Evolutionary conservation across 2,888 invertebrate genomes (phyloP), one percentile per base, ranked within the genome.

Genomic region (Sminthurinus aureus): DNA sequence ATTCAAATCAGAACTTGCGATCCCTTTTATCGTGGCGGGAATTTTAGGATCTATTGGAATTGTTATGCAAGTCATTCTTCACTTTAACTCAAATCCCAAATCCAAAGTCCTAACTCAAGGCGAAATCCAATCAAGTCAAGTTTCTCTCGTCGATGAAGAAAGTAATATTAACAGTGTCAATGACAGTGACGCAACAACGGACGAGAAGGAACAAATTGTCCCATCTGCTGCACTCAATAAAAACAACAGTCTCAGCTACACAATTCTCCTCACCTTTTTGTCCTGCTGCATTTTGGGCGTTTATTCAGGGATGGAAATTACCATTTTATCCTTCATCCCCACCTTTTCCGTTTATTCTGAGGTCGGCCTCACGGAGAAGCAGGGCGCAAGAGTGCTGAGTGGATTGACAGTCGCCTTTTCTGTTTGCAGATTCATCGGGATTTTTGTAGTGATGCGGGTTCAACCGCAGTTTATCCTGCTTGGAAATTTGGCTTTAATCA

Each of bases 221-320:
- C 12, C 15, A 20, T 76, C 3, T 82, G 82, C 9, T 9, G 15
- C 9, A 58, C 15, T 20, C 15, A 20, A 66, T n/a, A 20, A 15
- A 15, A 12, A 15, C 71, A 18, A 52, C 15, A 73, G 6, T 18
- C 9, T n/a, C 8, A 66, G 20, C 15, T 11, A 8, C 15, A 12
- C 20, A 20, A 15, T 18, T 4, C 66, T 22, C 6, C 83, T 87
- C 0, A 75, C 86, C 13, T 22, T 84, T 0, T 79, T 87, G 0
- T 85, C 86, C 13, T 80, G 66, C 0, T 78, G 83, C 20, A 69
- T 81, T 9, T 13, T 86, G 12, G 85, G 85, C 64, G 75, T 69
- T n/a, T 86, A 85, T 71, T 79, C 78, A 20, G 86, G 84, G 8
- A 81, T 83, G 83, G 86, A 87, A 78, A 75, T 84, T 15, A 81